phyloP scores from a whole-genome alignment of 2,888 invertebrate species.

The Rapana venosa region DNA sequence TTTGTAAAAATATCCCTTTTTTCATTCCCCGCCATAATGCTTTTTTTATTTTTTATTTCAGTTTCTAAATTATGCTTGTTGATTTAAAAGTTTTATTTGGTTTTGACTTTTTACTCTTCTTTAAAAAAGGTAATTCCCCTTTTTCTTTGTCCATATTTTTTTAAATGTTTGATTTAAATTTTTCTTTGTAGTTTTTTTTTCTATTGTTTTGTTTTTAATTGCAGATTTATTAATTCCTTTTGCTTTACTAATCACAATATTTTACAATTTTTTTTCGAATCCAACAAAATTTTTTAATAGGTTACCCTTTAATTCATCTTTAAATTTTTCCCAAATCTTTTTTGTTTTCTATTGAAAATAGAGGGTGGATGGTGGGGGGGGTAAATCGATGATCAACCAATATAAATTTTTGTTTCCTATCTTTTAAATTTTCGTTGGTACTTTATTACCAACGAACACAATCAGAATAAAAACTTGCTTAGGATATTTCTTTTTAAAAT shows the following conservation, averaged over 20 bases:
- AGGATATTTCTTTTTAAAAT: slow-evolving; percentile 36
- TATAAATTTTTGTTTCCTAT: slow-evolving; percentile 43
- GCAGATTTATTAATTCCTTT: neutral
- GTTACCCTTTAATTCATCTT: slow-evolving; percentile 43
- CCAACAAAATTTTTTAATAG: neutral
- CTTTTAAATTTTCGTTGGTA: slow-evolving; percentile 45
- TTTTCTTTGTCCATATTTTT: too few species aligned
- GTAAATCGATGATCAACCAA: slow-evolving; percentile 47
- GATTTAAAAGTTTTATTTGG: neutral
- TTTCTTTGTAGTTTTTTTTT: neutral
- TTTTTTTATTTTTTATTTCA: neutral
- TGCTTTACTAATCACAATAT: neutral
- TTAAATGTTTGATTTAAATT: too few species aligned
- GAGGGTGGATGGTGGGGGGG: slow-evolving; percentile 43
- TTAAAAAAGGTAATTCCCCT: too few species aligned
- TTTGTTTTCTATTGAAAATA: slow-evolving; percentile 46
- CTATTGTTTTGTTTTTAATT: neutral
- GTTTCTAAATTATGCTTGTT: neutral
- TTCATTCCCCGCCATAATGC: neutral
- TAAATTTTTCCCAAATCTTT: slow-evolving; percentile 13
- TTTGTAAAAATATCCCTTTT: neutral
- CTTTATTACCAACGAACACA: slow-evolving; percentile 37
- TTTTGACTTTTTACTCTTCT: neutral
- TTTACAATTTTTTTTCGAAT: neutral
- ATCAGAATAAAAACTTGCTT: neutral